Evolutionary conservation across 2,113 vertebrate genomes (phyloP).

Genomic region (Malurus melanocephalus): DNA sequence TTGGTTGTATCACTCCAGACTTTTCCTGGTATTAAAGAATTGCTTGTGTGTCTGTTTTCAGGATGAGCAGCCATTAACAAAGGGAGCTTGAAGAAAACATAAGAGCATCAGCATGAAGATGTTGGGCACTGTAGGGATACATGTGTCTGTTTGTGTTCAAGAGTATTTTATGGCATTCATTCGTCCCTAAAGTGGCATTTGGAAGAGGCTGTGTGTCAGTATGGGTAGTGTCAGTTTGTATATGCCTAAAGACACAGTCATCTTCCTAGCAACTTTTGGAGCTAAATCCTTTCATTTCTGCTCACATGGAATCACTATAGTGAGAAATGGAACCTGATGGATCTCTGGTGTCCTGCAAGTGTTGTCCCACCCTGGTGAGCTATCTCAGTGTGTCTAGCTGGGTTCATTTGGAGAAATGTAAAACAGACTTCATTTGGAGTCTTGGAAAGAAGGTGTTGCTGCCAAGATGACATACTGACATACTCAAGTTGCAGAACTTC

Average conservation of each 20-base stretch:
- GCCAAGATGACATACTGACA: not conserved
- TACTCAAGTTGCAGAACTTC: not conserved
- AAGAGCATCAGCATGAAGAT: not conserved
- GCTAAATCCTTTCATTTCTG: not conserved
- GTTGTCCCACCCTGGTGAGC: not conserved
- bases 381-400: fast-evolving
- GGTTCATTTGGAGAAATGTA: too few species aligned
- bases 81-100: not conserved
- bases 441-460: not conserved
- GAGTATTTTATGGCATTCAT: not conserved
- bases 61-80: not conserved
- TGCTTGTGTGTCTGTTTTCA: not conserved
- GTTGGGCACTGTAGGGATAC: not conserved
- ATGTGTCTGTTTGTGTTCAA: not conserved
- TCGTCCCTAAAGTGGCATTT: not conserved
- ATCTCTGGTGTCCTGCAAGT: not conserved
- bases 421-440: not conserved
- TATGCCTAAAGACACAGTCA: fast-evolving
- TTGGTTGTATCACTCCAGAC: fast-evolving
- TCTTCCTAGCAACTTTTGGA: not conserved
- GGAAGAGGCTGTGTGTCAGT: not conserved
- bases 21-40: not conserved
- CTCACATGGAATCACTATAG: fast-evolving
- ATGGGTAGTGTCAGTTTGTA: fast-evolving
- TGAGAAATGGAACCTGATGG: not conserved